Evolutionary conservation across 2,888 invertebrate genomes (phyloP), one percentile per base, ranked within the genome.

Genomic region (Ophioninae sp.): DNA sequence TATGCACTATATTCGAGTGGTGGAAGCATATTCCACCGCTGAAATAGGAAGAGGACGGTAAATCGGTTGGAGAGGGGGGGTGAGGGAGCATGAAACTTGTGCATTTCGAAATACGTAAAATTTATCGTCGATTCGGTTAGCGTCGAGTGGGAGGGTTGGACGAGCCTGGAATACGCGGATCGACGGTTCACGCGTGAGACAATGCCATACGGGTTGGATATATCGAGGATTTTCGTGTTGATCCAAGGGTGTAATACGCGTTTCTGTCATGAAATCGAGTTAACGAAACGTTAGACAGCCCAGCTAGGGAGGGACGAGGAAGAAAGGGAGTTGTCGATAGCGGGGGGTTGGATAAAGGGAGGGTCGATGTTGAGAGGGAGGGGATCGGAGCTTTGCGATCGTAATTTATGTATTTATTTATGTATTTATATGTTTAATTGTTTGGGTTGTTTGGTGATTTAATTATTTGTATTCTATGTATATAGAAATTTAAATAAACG

Each of bases 101-200:
- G 83, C 80, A 83, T 67, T 58, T 20, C 72, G n/a, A 73, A 80
- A 80, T 77, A 69, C 80, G 80, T 73, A 69, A 80, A 59, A 80
- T 83, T 83, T 83, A 83, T 83, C 44, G 80, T 80, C 80, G 68
- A 74, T 83, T 73, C 80, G 80, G 44, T 64, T 64, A 69, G 58
- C 79, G 71, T 71, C 69, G 64, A 37, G 56, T 39, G 23, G 39
- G 37, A 58, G 44, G 59, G 30, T 20, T 59, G 22, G 61, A 77
- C 69, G 69, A 30, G 41, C 13, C 20, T 30, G 13, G 65, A 72
- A 72, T 58, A 64, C 75, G 63, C 39, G 65, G 74, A 67, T 65
- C 76, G 82, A 82, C 82, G 65, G 65, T 75, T 59, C 41, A 22
- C 13, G 17, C 51, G 56, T 39, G 67, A 30, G 30, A 64, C 61